Evolutionary conservation across 2,113 vertebrate species (phyloP), one percentile per base, ranked within the genome.

Genomic region (Entelurus aequoreus): DNA sequence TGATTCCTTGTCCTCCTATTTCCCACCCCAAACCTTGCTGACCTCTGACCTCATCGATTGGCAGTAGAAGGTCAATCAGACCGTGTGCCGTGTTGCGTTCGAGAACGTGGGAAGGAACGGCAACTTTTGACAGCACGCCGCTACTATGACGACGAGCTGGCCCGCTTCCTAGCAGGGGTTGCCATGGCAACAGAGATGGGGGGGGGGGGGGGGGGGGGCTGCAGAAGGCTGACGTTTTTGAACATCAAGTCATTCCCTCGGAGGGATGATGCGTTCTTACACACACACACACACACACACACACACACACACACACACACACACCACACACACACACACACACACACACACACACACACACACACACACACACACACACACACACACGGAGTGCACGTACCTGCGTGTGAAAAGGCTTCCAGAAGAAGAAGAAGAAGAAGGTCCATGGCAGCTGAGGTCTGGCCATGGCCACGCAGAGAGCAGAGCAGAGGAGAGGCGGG

Each of bases 361-460:
- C 19, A 19, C 19, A 19, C 19, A 19, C 19, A 19, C 19, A 19
- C 19, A 19, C 19, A 19, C 19, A 19, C 19, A 19, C 19, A 19
- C 19, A 19, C 19, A 19, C 19, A 19, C 19, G 8, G 40, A 1
- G 9, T 10, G 2, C 54, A 14, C 16, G 1, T 10, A 55, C 54
- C 54, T 55, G 54, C 8, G 35, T 40, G 7, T 55, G 19, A 19
- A 19, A 19, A 19, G 19, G 14, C 54, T 55, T 55, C 54, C 54
- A 37, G 54, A 55, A 55, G 36, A 55, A 55, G 54, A 40, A 55
- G 54, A 40, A n/a, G 14, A 55, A 55, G 54, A 55, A 16, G 9
- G 36, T 55, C 54, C 54, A 40, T 9, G 54, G 54, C 8, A 40
- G 54, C 54, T 40, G 54, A 55, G 54, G 15, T 55, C 15, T 38